Base-by-base conservation (phyloP, 23 tunicate genomes). In the Oikopleura dioica region DNA sequence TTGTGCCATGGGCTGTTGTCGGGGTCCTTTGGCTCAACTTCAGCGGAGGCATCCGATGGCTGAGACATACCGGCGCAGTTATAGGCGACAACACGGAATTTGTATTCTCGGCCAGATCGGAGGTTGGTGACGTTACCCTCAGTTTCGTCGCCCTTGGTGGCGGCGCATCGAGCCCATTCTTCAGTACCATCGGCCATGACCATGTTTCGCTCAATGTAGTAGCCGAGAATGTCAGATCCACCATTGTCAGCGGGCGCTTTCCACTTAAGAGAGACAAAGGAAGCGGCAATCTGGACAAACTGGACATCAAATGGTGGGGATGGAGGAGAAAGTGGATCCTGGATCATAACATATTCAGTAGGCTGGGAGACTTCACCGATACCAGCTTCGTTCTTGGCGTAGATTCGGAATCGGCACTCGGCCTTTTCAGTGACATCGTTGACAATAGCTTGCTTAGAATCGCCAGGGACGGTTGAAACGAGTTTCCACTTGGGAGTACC, bases 361-460 rank as follows among this genome's bases (percentile, higher is more conserved):
- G 81, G 67, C 67, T 85, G 85, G 16, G 80, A 75, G 1, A 79
- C 84, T 26, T 81, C 83, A 32, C 97, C 87, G 38, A 87, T 76
- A 1, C 97, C 97, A 38, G 92, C 97, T 68, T 91, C 97, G 76
- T 91, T 91, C 38, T 80, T 86, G 38, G 94, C 97, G 69, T 81
- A 38, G 0, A 91, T 86, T 9, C 87, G 79, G 75, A 91, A 91
- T 63, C 82, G 87, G 35, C 83, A 89, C 80, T 84, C 87, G 0
- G 89, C 82, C 69, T 84, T 84, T 63, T 89, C 89, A 38, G 81
- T 84, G 79, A 89, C 83, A 35, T 79, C 86, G 1, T 79, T 81
- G 23, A 79, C 79, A 89, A 84, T 76, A 0, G 36, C 37, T 72
- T 75, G 69, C 77, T 44, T 79, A 38, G 78, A 67, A 79, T 36